Base-by-base conservation (phyloP, 2,113 vertebrate species). In the Amia ocellicauda region DNA sequence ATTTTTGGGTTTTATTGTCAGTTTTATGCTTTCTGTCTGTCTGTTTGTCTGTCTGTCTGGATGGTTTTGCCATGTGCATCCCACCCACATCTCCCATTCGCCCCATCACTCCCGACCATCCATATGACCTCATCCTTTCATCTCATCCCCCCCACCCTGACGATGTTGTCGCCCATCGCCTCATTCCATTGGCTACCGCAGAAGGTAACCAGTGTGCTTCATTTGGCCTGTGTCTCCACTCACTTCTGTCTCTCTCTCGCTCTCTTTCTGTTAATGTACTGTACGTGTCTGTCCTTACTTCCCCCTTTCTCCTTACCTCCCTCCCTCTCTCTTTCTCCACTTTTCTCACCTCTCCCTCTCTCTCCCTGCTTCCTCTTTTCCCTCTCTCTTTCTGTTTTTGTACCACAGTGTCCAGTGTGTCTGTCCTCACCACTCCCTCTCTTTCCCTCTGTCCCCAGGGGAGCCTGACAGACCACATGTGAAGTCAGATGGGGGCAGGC, bases 391-490 rank as follows among this genome's bases (percentile, higher is more conserved):
- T 13, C 14, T 24, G 43, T 43, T 23, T 10, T 5, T 41, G 7
- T 19, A 40, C 41, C 23, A 10, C 43, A 45, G 31, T 36, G 31
- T 36, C 31, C 31, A 36, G 31, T 41, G 55, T 36, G 29, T 55
- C 16, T 58, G 55, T 10, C 63, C 50, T 9, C 52, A 8, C 50
- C 43, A 22, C 22, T 52, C 11, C 5, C 4, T 54, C 2, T 59
- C 20, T 49, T 23, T 17, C 0, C 68, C 7, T 50, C 47, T 50
- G 7, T 10, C n/a, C 63, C 7, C 49, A 90, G 88, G 86, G 24
- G 86, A 89, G 68, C 86, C 89, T 1, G 83, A 87, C 63, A 74
- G 60, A 8, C 86, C 89, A 11, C 41, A 72, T 45, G 24, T 89
- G 22, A 62, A 24, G 4, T 20, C 22, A 2, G 26, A 56, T n/a